phyloP scores from a whole-genome alignment of 2,797 vertebrate genomes.

The Neomorphus geoffroyi region DNA sequence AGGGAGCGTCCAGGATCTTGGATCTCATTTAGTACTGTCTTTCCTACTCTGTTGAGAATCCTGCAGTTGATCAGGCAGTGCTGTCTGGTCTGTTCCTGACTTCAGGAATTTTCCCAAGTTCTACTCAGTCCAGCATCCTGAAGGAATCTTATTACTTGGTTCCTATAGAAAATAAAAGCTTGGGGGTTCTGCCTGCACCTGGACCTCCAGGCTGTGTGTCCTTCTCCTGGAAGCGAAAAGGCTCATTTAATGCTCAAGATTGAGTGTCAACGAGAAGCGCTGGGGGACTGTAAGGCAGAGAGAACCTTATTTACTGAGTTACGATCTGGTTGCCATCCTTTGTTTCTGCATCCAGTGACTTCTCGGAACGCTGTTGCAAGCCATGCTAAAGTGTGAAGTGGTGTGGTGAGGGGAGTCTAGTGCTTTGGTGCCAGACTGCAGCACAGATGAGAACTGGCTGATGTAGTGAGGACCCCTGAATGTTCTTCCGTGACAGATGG shows the following conservation, averaged over 20 bases:
- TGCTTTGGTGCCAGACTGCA: neutral
- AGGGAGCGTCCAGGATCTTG: neutral
- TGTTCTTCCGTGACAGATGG: neutral
- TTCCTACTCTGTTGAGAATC: neutral
- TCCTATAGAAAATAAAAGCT: neutral
- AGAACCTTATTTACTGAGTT: neutral
- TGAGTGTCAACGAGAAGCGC: neutral
- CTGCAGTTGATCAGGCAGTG: neutral
- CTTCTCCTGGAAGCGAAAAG: neutral
- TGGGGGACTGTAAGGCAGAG: neutral
- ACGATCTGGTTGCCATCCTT: neutral
- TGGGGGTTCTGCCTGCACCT: neutral
- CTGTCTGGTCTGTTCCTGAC: neutral
- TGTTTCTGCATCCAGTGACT: neutral
- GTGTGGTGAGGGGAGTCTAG: neutral
- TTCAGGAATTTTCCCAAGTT: neutral
- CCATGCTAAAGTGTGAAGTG: neutral
- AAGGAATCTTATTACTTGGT: neutral
- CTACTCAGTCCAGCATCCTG: neutral
- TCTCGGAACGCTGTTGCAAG: neutral
- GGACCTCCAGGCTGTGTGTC: neutral
- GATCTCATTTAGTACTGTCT: neutral
- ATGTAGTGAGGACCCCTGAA: accelerated
- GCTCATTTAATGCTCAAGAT: neutral
- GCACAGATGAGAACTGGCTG: neutral